Conservation (phyloP, 1,140 invertebrate genomes). For the Gerris buenoi region DNA sequence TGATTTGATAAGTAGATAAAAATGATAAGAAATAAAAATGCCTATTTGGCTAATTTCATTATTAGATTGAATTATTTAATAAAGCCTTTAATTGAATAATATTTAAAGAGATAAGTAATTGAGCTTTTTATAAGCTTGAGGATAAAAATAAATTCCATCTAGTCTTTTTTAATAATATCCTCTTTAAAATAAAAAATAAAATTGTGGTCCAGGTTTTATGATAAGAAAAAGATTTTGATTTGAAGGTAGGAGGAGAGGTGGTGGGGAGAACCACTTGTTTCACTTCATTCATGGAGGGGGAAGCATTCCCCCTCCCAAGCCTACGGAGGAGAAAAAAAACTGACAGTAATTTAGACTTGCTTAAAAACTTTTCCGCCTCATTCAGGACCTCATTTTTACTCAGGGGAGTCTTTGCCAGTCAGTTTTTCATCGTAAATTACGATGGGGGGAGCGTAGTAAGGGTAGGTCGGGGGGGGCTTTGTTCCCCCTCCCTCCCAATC, state of each 20-base stretch:
- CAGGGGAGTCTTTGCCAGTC: neutral
- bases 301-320: neutral
- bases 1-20: too few relatives aligned
- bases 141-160: too few relatives aligned
- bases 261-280: neutral
- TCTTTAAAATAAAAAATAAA: neutral
- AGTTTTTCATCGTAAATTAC: neutral
- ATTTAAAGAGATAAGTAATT: too few relatives aligned
- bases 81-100: too few relatives aligned
- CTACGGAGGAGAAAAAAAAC: neutral
- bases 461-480: neutral
- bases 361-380: neutral
- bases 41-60: too few relatives aligned
- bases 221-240: neutral
- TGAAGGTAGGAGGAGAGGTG: neutral
- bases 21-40: too few relatives aligned
- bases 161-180: neutral
- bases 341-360: neutral
- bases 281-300: neutral
- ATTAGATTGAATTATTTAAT: too few relatives aligned
- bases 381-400: neutral
- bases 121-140: too few relatives aligned
- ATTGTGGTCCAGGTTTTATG: neutral
- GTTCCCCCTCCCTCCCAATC: neutral
- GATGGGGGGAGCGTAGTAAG: neutral